phyloP scores from a whole-genome alignment of 2,888 invertebrate genomes.

The Eurytoma adleriae region DNA sequence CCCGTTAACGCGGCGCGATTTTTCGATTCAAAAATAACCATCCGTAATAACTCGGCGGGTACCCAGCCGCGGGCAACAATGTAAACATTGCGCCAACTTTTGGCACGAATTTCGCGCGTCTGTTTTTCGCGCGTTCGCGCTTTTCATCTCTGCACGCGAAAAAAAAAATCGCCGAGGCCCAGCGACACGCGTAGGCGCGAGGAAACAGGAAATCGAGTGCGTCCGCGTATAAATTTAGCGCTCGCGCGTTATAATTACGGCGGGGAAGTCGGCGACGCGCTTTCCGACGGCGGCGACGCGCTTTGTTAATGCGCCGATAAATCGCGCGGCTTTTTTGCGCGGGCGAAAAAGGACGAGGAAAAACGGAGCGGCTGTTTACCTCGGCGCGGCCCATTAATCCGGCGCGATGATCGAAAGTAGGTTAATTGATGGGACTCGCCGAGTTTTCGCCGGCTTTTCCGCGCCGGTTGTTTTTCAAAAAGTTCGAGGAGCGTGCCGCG shows the following conservation, averaged over 20 bases:
- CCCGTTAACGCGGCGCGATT: no score
- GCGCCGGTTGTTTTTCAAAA: not conserved
- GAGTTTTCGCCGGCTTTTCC: conserved; percentile 17
- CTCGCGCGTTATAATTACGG: conserved; percentile 63
- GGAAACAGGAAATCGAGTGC: conserved; percentile 61
- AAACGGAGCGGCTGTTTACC: conserved; percentile 36
- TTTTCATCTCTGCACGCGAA: not conserved
- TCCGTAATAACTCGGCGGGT: no score
- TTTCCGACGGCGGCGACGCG: not conserved
- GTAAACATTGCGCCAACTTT: conserved; percentile 8
- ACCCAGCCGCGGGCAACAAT: no score
- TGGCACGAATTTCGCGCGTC: not conserved
- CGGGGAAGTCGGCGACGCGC: conserved; percentile 53
- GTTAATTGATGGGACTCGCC: conserved; percentile 44
- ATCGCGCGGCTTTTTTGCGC: conserved; percentile 46
- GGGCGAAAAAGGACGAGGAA: not conserved
- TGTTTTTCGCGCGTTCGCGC: no score
- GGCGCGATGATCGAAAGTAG: conserved; percentile 51
- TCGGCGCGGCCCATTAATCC: conserved; percentile 46
- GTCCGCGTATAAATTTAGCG: conserved; percentile 64
- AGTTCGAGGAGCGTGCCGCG: no score
- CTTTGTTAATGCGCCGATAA: conserved; percentile 53
- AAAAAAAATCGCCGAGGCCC: not conserved
- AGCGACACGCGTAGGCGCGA: conserved; percentile 12
- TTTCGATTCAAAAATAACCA: no score